These are phyloP conservation scores for Chaetops frenatus DNA, from an alignment of 2,113 vertebrate genomes.

Conservation along the genomic window DNA sequence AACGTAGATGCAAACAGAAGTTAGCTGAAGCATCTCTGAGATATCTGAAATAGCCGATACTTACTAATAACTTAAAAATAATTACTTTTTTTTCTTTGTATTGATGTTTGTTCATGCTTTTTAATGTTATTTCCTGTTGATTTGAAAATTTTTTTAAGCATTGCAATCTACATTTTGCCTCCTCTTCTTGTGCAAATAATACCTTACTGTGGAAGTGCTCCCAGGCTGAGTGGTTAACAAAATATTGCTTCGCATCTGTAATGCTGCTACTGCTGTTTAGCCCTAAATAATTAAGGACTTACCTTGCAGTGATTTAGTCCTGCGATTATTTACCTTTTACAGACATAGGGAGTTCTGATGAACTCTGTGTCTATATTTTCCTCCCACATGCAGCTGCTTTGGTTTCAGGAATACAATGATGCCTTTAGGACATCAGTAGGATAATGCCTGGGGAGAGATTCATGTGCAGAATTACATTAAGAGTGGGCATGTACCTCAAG, in stretches of 20 bases:
- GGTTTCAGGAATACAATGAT: constrained; percentile 34
- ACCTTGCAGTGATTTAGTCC: neutral
- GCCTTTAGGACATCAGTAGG: constrained; percentile 11
- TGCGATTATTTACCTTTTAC: constrained; percentile 10
- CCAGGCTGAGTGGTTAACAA: neutral
- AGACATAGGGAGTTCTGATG: neutral
- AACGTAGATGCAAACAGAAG: neutral
- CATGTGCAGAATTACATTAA: neutral
- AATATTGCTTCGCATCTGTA: neutral
- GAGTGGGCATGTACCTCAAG: neutral
- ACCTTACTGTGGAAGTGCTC: neutral
- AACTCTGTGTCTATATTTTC: constrained; percentile 18
- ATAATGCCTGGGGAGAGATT: constrained; percentile 2
- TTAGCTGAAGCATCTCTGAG: neutral
- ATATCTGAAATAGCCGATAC: neutral
- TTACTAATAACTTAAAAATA: neutral
- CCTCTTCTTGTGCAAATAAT: neutral
- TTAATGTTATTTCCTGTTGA: neutral
- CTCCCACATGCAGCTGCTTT: constrained; percentile 39
- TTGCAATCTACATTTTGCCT: neutral
- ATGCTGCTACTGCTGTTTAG: neutral
- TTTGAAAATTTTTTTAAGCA: neutral
- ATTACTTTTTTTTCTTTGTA: neutral
- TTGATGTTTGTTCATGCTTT: neutral
- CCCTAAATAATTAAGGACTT: constrained; percentile 38